These are phyloP conservation scores for Peromyscus nudipes DNA, from an alignment of 2,797 vertebrate species.

Conservation along the genomic window DNA sequence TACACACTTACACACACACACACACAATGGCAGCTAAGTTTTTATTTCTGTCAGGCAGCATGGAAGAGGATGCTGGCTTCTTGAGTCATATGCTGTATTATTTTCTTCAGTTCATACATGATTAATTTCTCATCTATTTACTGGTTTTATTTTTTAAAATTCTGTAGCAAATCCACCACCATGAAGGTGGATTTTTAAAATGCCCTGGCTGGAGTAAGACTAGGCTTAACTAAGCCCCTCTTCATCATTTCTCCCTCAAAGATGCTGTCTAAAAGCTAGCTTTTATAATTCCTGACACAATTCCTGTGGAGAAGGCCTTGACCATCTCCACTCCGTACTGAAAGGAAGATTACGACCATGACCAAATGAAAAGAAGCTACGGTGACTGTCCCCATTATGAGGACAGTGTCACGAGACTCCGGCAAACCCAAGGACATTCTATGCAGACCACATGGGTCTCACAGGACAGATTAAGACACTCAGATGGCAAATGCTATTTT, in stretches of 20 bases:
- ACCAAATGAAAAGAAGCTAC: conserved; percentile 22
- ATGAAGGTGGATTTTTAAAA: not conserved
- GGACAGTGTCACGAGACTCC: not conserved
- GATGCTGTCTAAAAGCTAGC: not conserved
- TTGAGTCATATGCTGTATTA: not conserved
- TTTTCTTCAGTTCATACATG: not conserved
- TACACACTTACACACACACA: not conserved
- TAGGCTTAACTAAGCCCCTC: not conserved
- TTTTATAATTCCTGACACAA: conserved; percentile 37
- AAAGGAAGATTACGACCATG: conserved; percentile 5
- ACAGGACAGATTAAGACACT: not conserved
- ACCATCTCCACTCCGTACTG: not conserved
- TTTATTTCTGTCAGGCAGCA: not conserved
- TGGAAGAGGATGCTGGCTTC: not conserved
- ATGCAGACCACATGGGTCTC: not conserved
- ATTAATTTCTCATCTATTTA: not conserved
- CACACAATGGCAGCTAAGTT: not conserved
- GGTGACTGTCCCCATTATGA: not conserved
- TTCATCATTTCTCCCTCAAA: not conserved
- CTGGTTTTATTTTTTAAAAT: not conserved
- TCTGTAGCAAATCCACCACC: not conserved
- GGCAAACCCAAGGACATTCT: conserved; percentile 7
- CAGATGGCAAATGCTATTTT: not conserved
- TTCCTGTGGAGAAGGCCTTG: not conserved
- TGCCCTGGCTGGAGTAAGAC: not conserved